phyloP scores from a whole-genome alignment of 2,113 vertebrate genomes.

The Rhabdomys dilectus region DNA sequence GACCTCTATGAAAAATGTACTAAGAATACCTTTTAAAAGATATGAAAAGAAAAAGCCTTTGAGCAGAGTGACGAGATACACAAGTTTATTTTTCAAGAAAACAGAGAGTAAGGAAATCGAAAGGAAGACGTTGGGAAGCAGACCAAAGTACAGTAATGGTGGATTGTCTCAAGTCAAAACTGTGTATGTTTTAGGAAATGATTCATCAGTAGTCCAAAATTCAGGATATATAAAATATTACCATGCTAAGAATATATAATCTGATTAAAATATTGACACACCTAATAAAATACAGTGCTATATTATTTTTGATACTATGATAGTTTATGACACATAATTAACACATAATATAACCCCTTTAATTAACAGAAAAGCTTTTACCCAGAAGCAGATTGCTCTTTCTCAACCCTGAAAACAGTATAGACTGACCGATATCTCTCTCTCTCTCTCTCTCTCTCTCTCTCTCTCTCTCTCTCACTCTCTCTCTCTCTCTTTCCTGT shows the following conservation, averaged over 20 bases:
- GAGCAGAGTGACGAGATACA: constrained; percentile 32
- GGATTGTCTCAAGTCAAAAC: neutral
- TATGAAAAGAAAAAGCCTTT: neutral
- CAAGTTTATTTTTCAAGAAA: neutral
- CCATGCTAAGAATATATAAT: neutral
- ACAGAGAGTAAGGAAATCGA: neutral
- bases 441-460: neutral
- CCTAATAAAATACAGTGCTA: neutral
- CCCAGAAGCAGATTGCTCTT: neutral
- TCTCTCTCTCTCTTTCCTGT: neutral
- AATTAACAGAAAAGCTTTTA: constrained; percentile 48
- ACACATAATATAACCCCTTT: neutral
- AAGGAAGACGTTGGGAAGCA: neutral
- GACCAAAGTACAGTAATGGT: neutral
- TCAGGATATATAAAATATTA: neutral
- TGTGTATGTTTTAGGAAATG: constrained; percentile 17
- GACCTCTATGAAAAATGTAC: neutral
- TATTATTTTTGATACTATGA: neutral
- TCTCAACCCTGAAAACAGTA: neutral
- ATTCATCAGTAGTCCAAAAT: neutral
- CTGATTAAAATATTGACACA: neutral
- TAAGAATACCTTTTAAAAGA: neutral
- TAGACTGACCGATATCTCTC: neutral
- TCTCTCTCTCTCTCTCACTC: too few species aligned
- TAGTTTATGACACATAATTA: neutral